Base-by-base conservation (phyloP, 2,797 vertebrate species). In the Syndactyla subalaris region DNA sequence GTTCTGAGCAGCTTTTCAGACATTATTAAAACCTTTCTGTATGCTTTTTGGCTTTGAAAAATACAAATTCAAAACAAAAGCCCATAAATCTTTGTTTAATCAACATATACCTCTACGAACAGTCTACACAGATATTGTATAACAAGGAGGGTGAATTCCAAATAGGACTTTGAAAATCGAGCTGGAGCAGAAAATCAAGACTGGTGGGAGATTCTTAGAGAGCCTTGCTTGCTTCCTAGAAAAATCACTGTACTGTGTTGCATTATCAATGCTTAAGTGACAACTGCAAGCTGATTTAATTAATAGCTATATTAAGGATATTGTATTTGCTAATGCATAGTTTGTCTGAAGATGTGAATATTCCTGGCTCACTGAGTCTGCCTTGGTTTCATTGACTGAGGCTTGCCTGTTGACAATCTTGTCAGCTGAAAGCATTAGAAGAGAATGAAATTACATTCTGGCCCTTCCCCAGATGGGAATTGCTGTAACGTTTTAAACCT, bases 391-490 rank as follows among this genome's bases (percentile, higher is more conserved):
- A 27, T 52, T 55, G 84, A 14, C 52, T 77, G 48, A 73, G 67
- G 22, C 72, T 54, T 83, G 65, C 14, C 38, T 77, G 78, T 55
- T 91, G 72, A 81, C 66, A 83, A 52, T 59, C 34, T 54, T 65
- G 81, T 88, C 93, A 87, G 76, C 3, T 68, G 88, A 83, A 83
- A 80, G 39, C 51, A 49, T 68, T 72, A 72, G 68, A 58, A 89
- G 30, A 85, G 65, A 89, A 92, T 91, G 66, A 77, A 93, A 96
- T 80, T 93, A 72, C 58, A 36, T 93, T 65, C 78, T 41, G 70
- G 75, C 66, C 75, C 84, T 83, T 70, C 39, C 91, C 84, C 81
- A 62, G 27, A 16, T 94, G 87, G 91, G 94, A 94, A 93, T 88
- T 92, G 85, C 67, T 93, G 73, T 43, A 88, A 59, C 84, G 68